Evolutionary conservation across 2,113 vertebrate species (phyloP).

Genomic region (Archilochus colubris): DNA sequence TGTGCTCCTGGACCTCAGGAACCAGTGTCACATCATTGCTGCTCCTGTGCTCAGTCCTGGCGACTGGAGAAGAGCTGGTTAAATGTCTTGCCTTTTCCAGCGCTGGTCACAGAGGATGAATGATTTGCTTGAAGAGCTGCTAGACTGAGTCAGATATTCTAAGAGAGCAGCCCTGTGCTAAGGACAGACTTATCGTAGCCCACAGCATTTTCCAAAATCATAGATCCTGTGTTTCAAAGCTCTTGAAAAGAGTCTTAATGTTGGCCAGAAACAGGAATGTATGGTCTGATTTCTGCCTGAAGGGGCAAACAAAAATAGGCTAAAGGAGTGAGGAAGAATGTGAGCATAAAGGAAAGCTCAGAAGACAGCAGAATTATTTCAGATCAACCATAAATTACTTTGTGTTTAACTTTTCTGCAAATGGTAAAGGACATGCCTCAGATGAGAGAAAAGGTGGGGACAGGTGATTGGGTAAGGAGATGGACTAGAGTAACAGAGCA

Average conservation of each 20-base stretch:
- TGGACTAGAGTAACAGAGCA: not conserved
- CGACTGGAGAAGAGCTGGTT: not conserved
- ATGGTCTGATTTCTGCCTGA: not conserved
- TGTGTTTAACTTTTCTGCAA: not conserved
- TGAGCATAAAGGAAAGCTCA: not conserved
- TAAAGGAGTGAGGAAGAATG: not conserved
- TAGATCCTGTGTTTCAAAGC: not conserved
- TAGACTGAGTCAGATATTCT: not conserved
- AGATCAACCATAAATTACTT: not conserved
- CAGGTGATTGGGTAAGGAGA: rapidly evolving
- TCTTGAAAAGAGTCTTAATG: not conserved
- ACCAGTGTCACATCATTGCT: rapidly evolving
- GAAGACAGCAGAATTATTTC: not conserved
- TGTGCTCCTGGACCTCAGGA: not conserved
- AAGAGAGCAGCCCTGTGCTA: not conserved
- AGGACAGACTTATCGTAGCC: not conserved
- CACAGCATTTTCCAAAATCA: not conserved
- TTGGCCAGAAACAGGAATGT: rapidly evolving
- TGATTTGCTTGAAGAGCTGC: not conserved
- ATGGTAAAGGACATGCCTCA: not conserved
- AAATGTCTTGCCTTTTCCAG: not conserved
- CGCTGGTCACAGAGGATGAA: not conserved
- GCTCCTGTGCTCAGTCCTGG: not conserved
- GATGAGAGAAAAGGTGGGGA: not conserved
- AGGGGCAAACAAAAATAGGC: rapidly evolving